Evolutionary conservation across 2,113 vertebrate species (phyloP).

Genomic region (Notothenia rossii): DNA sequence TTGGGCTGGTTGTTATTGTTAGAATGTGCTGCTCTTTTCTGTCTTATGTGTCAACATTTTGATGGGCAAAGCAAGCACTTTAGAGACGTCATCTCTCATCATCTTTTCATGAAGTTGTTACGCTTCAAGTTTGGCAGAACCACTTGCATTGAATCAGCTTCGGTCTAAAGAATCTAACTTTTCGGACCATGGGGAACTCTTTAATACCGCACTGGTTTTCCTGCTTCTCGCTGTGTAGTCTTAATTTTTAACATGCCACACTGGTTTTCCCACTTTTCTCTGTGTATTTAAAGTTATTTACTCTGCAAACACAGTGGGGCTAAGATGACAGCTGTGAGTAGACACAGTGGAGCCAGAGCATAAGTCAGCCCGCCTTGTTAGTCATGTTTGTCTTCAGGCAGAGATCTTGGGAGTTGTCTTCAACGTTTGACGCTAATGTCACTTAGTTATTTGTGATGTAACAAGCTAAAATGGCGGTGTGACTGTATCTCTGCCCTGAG

Average conservation of each 20-base stretch:
- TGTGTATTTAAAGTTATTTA: conserved; percentile 49
- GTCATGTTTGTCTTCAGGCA: conserved; percentile 23
- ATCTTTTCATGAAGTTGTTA: too few species aligned
- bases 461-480: background rate
- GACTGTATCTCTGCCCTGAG: conserved; percentile 25
- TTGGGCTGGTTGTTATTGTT: too few species aligned
- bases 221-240: background rate
- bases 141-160: background rate
- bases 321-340: conserved; percentile 23
- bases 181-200: background rate
- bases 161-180: background rate
- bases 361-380: conserved; percentile 12
- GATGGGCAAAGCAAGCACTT: background rate
- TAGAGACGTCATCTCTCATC: background rate
- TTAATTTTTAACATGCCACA: background rate
- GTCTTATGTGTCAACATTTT: background rate
- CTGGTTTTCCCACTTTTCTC: conserved; percentile 27
- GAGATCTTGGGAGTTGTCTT: conserved; percentile 33
- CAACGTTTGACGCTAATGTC: conserved; percentile 25
- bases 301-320: conserved; percentile 48
- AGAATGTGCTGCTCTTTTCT: background rate
- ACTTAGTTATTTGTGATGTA: conserved; percentile 33
- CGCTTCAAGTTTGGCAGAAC: background rate
- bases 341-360: conserved; percentile 41
- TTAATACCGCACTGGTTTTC: background rate